Conservation (phyloP, 2,113 vertebrate genomes). For the Synodontis membranacea region DNA sequence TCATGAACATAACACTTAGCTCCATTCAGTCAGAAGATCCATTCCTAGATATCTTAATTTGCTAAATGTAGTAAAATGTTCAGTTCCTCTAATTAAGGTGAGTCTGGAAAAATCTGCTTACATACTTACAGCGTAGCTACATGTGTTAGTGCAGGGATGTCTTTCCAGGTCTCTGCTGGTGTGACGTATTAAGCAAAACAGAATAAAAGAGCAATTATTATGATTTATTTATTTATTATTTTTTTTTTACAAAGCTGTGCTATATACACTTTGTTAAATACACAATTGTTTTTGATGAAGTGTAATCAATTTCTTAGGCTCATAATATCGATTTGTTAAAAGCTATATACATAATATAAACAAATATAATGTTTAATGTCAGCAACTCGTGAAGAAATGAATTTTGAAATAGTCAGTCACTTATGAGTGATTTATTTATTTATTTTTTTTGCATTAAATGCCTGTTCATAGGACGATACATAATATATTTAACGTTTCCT, state of each 20-base stretch:
- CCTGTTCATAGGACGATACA: constrained; percentile 49
- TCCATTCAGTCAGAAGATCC: constrained; percentile 42
- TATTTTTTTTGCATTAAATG: constrained; percentile 44
- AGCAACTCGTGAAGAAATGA: constrained; percentile 20
- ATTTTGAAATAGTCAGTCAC: constrained; percentile 23
- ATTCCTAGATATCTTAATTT: constrained; percentile 46
- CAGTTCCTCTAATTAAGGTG: constrained; percentile 26
- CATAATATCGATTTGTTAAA: background rate
- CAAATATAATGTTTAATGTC: background rate
- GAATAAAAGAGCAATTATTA: background rate
- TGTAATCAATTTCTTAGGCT: background rate
- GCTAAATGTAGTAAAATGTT: constrained; percentile 41
- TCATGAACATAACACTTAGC: constrained; percentile 51
- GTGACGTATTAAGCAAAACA: background rate
- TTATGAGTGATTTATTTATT: constrained; percentile 25
- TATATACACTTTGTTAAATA: background rate
- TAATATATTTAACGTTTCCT: constrained; percentile 59
- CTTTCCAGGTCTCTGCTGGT: background rate
- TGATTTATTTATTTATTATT: too few relatives aligned
- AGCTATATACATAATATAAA: too few relatives aligned
- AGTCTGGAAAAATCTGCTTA: constrained; percentile 22
- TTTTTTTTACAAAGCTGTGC: too few relatives aligned
- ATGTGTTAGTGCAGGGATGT: constrained; percentile 1
- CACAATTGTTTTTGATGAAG: background rate
- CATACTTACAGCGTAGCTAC: background rate